Base-by-base conservation (phyloP, 2,888 invertebrate species). In the Gari tellinella region DNA sequence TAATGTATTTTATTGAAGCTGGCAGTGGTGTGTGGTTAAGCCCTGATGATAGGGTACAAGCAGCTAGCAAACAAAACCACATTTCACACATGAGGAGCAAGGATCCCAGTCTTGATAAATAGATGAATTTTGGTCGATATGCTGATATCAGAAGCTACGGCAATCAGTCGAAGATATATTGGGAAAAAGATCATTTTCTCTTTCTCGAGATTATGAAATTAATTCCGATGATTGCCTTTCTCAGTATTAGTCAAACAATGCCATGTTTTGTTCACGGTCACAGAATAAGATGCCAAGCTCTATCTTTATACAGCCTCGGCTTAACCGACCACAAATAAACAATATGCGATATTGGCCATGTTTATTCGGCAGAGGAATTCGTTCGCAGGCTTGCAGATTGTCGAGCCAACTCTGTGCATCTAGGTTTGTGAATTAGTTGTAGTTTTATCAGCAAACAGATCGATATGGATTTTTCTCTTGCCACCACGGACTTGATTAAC, bases 151-250 rank as follows among this genome's bases (percentile, higher is more conserved):
- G 56, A 62, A 77, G 49, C 52, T 49, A 69, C 68, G 69, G 69
- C 66, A 77, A 77, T 77, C 69, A 64, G 64, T 77, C 57, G 62
- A 56, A 69, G 66, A 68, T 65, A 69, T 72, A 77, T 77, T 66
- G 72, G 72, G 52, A 60, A 72, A 77, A 67, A 63, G 72, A 77
- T 77, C 69, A 72, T 77, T 72, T 73, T 76, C 76, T 72, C 76
- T 63, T 76, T 70, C 57, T 46, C 63, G 53, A 76, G 76, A 76
- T 76, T 76, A 76, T 76, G 76, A 76, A 76, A 76, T 72, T 76
- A 76, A 76, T 76, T 76, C 76, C 65, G 48, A 66, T 64, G 76
- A 76, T 76, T 76, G 72, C 67, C 61, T 76, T 72, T 57, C 67
- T 52, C 68, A 64, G 68, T 65, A 55, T 63, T 72, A 66, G 67